These are phyloP conservation scores for Nomada ruficornis DNA, from an alignment of 2,888 invertebrate genomes.

Conservation along the genomic window DNA sequence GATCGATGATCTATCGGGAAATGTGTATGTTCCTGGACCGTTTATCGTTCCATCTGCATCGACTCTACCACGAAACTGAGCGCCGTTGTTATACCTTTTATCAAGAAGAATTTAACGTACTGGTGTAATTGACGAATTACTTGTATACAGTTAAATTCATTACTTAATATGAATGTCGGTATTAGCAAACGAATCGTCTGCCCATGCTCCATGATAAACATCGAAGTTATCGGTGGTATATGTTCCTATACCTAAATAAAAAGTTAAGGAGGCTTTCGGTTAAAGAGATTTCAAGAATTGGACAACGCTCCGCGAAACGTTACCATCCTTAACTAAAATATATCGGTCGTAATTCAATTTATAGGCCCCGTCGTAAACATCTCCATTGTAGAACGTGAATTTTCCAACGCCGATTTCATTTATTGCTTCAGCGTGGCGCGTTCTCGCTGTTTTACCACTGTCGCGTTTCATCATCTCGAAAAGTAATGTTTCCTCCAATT, in stretches of 20 bases:
- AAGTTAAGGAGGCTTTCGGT: background rate
- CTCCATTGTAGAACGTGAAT: slow-evolving; percentile 86
- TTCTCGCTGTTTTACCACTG: background rate
- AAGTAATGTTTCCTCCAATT: background rate
- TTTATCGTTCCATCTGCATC: slow-evolving; percentile 84
- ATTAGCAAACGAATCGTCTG: slow-evolving; percentile 85
- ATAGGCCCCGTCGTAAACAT: slow-evolving; percentile 86
- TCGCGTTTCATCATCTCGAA: slow-evolving; percentile 24
- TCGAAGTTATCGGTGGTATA: slow-evolving; percentile 87
- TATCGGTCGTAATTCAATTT: slow-evolving; percentile 85
- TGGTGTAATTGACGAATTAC: background rate
- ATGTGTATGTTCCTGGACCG: slow-evolving; percentile 85
- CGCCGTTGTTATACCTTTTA: slow-evolving; percentile 84
- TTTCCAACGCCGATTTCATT: slow-evolving; percentile 74
- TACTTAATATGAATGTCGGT: slow-evolving; percentile 58
- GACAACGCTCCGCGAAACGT: background rate
- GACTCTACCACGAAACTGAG: slow-evolving; percentile 85
- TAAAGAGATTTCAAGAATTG: slow-evolving; percentile 13
- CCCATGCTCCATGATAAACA: slow-evolving; percentile 86
- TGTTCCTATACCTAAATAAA: slow-evolving; percentile 84
- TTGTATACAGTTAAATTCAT: background rate
- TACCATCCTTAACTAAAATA: slow-evolving; percentile 85
- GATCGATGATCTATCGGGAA: slow-evolving; percentile 85
- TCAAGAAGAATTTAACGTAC: slow-evolving; percentile 19
- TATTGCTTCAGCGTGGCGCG: background rate